Evolutionary conservation across 1,140 invertebrate genomes (phyloP), one percentile per base, ranked within the genome.

Genomic region (Archegozetes longisetosus): DNA sequence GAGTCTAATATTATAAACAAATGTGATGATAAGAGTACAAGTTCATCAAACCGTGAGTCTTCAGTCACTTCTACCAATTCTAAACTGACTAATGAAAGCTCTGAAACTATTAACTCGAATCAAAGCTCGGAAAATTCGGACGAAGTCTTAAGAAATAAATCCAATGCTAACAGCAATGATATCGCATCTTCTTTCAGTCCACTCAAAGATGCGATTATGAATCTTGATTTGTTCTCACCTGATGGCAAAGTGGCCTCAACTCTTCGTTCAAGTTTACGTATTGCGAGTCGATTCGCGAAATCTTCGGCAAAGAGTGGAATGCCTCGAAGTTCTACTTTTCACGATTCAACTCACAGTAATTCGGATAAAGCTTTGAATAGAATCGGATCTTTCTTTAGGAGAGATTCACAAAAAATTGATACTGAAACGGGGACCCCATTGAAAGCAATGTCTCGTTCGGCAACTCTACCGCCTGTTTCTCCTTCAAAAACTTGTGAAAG

Each of bases 251-350:
- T 63, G 27, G 62, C 51, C 50, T 57, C 54, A 9, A 57, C 53
- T 9, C 17, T 63, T 6, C 17, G 62, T 40, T 61, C 62, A 14
- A 63, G 62, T 61, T 63, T 61, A 26, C 58, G 62, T n/a, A 20
- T 55, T 12, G 53, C 54, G 9, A 50, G 23, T 53, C 4, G 32
- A 29, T 62, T 60, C 25, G n/a, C 58, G 9, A 56, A 17, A 46
- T 40, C 46, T 12, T 26, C 27, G 32, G 6, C 32, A 9, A 25
- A 26, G 28, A 51, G 50, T 25, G 17, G 22, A 40, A 27, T 63
- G 23, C n/a, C 66, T 6, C 63, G 67, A 13, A 68, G 66, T 40
- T 63, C 65, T 17, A 65, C 66, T 2, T 67, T 68, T 61, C 60
- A 65, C 40, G 57, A 53, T 49, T 32, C 50, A 58, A 14, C 54